A percentile compares a stretch with the other conserved stretches of the same genome.
phyloP scores from a whole-genome alignment of 2,888 invertebrate genomes.

The Amphimallon solstitiale region DNA sequence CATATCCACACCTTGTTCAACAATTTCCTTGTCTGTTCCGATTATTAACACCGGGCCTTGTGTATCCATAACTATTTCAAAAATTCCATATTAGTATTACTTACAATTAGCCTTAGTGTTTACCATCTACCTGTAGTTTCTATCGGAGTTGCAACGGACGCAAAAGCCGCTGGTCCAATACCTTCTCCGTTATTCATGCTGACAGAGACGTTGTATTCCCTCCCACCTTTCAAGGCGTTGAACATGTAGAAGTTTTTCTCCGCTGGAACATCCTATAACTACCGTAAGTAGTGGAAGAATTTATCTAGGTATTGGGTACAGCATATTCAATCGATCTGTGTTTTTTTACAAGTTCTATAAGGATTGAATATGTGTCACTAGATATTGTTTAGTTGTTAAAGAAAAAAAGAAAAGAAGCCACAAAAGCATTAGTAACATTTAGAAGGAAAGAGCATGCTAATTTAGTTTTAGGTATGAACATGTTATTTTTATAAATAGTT shows the following conservation, averaged over 20 bases:
- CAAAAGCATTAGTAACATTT: slow-evolving; percentile 33
- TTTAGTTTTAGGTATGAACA: background rate
- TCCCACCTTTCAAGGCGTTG: slow-evolving; percentile 75
- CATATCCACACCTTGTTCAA: slow-evolving; percentile 74
- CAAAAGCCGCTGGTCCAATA: slow-evolving; percentile 77
- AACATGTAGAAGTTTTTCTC: slow-evolving; percentile 80
- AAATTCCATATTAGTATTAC: background rate
- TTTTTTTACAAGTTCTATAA: background rate
- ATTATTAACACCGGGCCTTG: slow-evolving; percentile 77
- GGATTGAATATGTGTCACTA: slow-evolving; percentile 6
- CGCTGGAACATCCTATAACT: slow-evolving; percentile 76
- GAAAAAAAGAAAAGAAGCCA: slow-evolving; percentile 21
- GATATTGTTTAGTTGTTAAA: background rate
- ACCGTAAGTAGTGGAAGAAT: slow-evolving; percentile 22
- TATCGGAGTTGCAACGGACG: slow-evolving; percentile 74
- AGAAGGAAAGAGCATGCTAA: slow-evolving; percentile 1
- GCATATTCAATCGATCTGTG: background rate
- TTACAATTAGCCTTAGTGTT: no score
- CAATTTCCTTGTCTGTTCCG: slow-evolving; percentile 74
- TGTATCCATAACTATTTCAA: slow-evolving; percentile 70
- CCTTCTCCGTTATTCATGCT: slow-evolving; percentile 84
- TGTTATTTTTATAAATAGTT: no score
- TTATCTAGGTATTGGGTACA: background rate
- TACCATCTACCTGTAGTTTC: slow-evolving; percentile 69
- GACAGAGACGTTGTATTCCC: slow-evolving; percentile 81